phyloP scores from a whole-genome alignment of 2,888 invertebrate species.

The Myopa testacea region DNA sequence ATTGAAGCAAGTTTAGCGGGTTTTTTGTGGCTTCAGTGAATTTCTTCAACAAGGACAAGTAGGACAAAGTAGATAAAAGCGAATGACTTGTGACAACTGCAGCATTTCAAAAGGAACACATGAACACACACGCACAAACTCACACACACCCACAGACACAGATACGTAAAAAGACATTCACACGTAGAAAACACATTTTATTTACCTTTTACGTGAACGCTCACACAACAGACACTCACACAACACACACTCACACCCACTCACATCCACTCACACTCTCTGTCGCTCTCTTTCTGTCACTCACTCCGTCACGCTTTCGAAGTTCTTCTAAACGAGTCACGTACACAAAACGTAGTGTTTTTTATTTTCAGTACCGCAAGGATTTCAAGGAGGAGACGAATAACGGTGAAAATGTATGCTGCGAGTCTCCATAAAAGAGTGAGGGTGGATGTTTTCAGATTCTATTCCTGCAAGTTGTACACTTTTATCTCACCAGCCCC shows the following conservation, averaged over 20 bases:
- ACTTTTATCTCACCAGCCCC: neutral
- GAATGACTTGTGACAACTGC: conserved; percentile 19
- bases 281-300: neutral
- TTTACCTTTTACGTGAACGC: neutral
- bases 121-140: too few species aligned
- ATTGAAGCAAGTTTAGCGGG: too few species aligned
- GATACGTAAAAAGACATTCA: neutral
- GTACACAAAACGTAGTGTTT: neutral
- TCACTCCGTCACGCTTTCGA: neutral
- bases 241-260: neutral
- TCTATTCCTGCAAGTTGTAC: neutral
- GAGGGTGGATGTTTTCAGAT: neutral
- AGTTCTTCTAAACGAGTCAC: neutral
- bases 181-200: conserved; percentile 5
- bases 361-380: neutral
- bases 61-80: conserved; percentile 2
- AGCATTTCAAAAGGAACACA: neutral
- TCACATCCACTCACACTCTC: neutral
- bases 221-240: neutral
- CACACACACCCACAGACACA: neutral
- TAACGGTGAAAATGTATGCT: neutral
- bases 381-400: neutral
- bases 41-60: conserved; percentile 1
- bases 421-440: neutral
- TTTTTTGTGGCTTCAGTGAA: too few species aligned